A percentile compares a stretch with the other conserved stretches of the same genome.
phyloP scores from a whole-genome alignment of 2,888 invertebrate species.

The Phania funesta region DNA sequence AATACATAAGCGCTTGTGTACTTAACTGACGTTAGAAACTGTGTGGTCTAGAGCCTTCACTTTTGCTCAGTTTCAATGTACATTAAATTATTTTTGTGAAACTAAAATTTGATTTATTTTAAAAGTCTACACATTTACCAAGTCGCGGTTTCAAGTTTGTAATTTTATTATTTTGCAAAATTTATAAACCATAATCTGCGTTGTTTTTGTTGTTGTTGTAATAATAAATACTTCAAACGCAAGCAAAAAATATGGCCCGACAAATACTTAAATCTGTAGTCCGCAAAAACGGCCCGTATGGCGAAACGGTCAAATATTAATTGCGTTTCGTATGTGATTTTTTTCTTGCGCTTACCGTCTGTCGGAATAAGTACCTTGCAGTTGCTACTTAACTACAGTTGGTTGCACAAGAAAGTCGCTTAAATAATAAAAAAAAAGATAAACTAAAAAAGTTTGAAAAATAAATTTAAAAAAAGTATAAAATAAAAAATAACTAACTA shows the following conservation, averaged over 20 bases:
- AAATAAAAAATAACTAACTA: neutral
- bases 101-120: neutral
- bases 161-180: neutral
- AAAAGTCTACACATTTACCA: neutral
- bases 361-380: neutral
- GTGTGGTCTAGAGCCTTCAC: neutral
- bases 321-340: slow-evolving; percentile 40
- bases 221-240: neutral
- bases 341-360: neutral
- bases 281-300: neutral
- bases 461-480: neutral
- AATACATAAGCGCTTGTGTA: too few species aligned
- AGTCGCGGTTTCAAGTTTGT: neutral
- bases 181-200: neutral
- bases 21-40: too few species aligned
- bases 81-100: neutral
- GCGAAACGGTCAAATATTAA: slow-evolving; percentile 15
- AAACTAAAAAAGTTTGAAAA: neutral
- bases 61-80: neutral
- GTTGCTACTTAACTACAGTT: slow-evolving; percentile 34
- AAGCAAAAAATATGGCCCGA: neutral
- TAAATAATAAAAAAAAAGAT: neutral
- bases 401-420: slow-evolving; percentile 27
- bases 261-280: neutral
- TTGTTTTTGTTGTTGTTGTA: too few species aligned